A percentile compares a stretch with the other conserved stretches of the same genome.
These are phyloP conservation scores for Seriola quinqueradiata DNA, from an alignment of 2,113 vertebrate genomes.

Conservation along the genomic window DNA sequence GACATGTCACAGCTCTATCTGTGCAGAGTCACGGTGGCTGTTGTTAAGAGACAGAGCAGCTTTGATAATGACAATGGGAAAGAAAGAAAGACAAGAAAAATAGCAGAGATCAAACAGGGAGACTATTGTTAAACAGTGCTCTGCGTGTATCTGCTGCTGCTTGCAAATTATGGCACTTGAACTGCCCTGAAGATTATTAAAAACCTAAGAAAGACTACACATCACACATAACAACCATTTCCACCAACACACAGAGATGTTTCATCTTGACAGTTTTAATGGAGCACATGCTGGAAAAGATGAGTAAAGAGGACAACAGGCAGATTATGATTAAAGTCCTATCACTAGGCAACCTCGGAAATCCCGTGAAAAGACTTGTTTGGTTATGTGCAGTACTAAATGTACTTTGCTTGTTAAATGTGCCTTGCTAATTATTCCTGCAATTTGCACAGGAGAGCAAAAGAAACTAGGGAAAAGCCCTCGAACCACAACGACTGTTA, in stretches of 20 bases:
- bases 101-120: constrained; percentile 25
- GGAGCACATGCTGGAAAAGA: neutral
- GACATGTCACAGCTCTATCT: constrained; percentile 39
- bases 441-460: neutral
- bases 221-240: neutral
- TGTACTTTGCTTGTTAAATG: neutral
- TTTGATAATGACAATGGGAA: constrained; percentile 30
- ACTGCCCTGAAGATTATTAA: constrained; percentile 18
- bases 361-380: neutral
- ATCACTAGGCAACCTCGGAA: neutral
- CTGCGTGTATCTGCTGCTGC: constrained; percentile 2
- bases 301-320: neutral
- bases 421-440: neutral
- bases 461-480: neutral
- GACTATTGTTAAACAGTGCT: neutral
- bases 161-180: neutral
- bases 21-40: constrained; percentile 5
- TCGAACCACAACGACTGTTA: neutral
- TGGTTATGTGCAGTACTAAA: neutral
- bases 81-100: constrained; percentile 7
- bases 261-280: neutral
- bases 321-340: neutral
- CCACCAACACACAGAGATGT: neutral
- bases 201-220: constrained; percentile 6
- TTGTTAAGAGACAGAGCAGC: constrained; percentile 8